Evolutionary conservation across 2,113 vertebrate species (phyloP), one percentile per base, ranked within the genome.

Genomic region (Alligator sinensis): DNA sequence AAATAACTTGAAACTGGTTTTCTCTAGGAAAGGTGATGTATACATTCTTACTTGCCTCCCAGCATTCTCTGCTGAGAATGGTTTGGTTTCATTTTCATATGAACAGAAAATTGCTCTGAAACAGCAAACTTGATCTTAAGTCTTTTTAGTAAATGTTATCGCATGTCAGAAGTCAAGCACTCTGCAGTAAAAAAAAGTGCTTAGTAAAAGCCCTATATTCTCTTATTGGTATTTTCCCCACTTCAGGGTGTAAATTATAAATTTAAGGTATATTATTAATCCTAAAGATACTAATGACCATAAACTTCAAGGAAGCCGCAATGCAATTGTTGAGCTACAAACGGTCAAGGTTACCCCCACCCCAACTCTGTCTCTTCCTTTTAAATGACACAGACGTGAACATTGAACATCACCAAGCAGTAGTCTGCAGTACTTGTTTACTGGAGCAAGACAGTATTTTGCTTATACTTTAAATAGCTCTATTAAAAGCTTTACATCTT

Each of bases 401-500:
- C 19, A 38, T 7, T 72, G 19, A 18, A 72, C 11, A 22, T 72
- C 30, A 38, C 19, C 68, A 34, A 19, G 19, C 19, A 72, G 17
- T 5, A 28, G 22, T 13, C 5, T 77, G 12, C 6, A 58, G 74
- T 78, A 59, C 60, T 61, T 80, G 54, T 25, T 47, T 19, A n/a
- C n/a, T 8, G 61, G 15, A 34, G 27, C 19, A 85, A 80, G 82
- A 82, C 24, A 72, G 7, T 38, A 57, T 85, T 54, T 57, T 90
- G 66, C 74, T 80, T 79, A 77, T 21, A 47, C 38, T 0, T 2
- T 21, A 9, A 61, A 9, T 0, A 80, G 28, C 57, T 25, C 57
- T 19, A 57, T 27, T 3, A 25, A 16, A 30, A 2, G 34, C 4
- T 17, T 63, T 86, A 58, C 55, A 87, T 85, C 5, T 28, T 55